Percentiles rank a stretch among this genome's conserved stretches.
Evolutionary conservation across 2,113 vertebrate genomes (phyloP).

Genomic region (Chaetorhynchus papuensis): DNA sequence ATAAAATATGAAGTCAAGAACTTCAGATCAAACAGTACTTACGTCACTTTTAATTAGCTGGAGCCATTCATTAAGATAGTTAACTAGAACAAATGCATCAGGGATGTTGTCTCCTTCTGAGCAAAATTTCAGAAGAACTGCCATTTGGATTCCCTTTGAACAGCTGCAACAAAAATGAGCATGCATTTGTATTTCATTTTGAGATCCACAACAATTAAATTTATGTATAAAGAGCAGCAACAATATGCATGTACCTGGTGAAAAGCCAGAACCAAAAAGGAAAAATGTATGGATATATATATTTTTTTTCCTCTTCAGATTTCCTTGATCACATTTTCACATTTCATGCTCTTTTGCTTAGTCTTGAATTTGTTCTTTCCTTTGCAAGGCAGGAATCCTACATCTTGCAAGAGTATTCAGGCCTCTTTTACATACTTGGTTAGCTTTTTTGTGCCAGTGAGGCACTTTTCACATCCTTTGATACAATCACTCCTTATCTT

Average conservation of each 20-base stretch:
- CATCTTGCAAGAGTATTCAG: not conserved
- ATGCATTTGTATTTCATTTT: not conserved
- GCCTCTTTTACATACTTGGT: not conserved
- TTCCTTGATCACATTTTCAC: not conserved
- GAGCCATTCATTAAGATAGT: conserved; percentile 91
- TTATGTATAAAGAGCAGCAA: not conserved
- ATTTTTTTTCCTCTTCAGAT: not conserved
- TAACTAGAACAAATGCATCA: conserved; percentile 84
- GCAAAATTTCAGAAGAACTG: conserved; percentile 89
- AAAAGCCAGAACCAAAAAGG: not conserved
- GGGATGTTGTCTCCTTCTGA: conserved; percentile 97
- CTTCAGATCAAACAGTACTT: conserved; percentile 58
- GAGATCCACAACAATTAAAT: not conserved
- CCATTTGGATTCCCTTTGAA: conserved; percentile 81
- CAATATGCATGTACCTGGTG: not conserved
- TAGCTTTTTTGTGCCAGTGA: not conserved
- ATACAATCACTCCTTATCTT: not conserved
- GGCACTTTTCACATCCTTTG: not conserved
- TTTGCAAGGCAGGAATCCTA: not conserved
- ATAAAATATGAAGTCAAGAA: not conserved
- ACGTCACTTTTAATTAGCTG: conserved; percentile 82
- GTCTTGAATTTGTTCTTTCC: not conserved
- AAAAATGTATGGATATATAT: not conserved
- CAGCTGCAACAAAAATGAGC: conserved; percentile 72
- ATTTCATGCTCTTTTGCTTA: not conserved